Evolutionary conservation across 2,888 invertebrate genomes (phyloP), one percentile per base, ranked within the genome.

Genomic region (Scaptomyza flava): DNA sequence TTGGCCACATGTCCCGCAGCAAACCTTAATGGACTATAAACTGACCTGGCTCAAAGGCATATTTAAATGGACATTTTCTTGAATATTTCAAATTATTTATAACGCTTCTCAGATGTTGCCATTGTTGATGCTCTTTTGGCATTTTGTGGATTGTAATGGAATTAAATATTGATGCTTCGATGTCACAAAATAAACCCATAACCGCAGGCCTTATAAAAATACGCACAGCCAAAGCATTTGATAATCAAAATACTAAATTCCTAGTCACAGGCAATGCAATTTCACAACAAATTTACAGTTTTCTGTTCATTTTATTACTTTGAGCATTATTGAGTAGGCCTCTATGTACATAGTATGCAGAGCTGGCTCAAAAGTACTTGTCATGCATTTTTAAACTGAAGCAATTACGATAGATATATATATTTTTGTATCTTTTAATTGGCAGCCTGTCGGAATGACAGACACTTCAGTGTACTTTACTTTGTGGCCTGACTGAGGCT

Each of bases 381-480:
- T 57, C 71, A 85, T 87, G 66, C 77, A 87, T 81, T 83, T 85
- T 84, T 87, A 73, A 87, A 68, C 77, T 72, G 66, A 51, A 73
- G 71, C 81, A 82, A 87, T 87, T 82, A 83, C 63, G 48, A 41
- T 52, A 47, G 50, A 42, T 63, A 46, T 56, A 46, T 56, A 67
- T 48, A 71, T 65, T 72, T 64, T 53, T 80, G 60, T 68, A 63
- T 45, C 38, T 50, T 47, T 71, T 87, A 87, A 81, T 81, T 81
- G 84, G 81, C 70, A 77, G 63, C 45, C 34, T 23, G 57, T 59
- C 48, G 34, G 23, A 45, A 7, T 14, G 42, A 46, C 45, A 31
- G 53, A 3, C 42, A 20, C 36, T 23, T 41, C 8, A 27, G 41
- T 38, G 46, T 48, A 64, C 57, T 66, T 53, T 57, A 45, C 53